Evolutionary conservation across 2,888 invertebrate genomes (phyloP).

Genomic region (Tenodera sinensis): DNA sequence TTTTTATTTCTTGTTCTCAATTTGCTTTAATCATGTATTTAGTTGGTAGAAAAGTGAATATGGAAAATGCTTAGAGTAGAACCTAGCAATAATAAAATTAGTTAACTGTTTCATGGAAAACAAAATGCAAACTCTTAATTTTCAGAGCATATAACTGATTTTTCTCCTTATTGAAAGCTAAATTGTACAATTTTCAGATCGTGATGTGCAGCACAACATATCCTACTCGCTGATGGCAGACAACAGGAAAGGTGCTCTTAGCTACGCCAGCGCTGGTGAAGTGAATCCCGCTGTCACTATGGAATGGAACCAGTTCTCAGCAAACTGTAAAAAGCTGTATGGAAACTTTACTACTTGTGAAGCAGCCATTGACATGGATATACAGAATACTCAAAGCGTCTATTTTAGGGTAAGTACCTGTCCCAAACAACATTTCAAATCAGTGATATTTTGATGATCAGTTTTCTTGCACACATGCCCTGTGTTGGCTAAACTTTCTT

Average conservation of each 20-base stretch:
- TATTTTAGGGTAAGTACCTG: constrained; percentile 68
- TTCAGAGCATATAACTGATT: no score
- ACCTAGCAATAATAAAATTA: no score
- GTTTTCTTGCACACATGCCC: no score
- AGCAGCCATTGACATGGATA: constrained; percentile 79
- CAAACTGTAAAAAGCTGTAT: constrained; percentile 85
- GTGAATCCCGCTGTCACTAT: constrained; percentile 87
- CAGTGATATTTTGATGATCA: no score
- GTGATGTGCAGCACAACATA: constrained; percentile 87
- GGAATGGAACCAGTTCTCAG: constrained; percentile 77
- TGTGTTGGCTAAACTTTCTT: no score
- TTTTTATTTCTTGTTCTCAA: no score
- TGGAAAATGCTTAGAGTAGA: no score
- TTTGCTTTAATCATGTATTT: no score
- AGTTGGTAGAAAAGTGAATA: no score
- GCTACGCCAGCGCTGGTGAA: constrained; percentile 89
- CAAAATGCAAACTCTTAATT: no score
- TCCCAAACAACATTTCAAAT: neutral
- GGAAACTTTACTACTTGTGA: constrained; percentile 91
- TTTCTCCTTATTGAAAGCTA: neutral
- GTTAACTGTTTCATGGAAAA: no score
- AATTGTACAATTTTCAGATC: constrained; percentile 56
- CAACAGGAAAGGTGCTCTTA: constrained; percentile 83
- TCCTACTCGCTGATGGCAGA: constrained; percentile 74
- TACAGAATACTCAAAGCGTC: constrained; percentile 90